Base-by-base conservation (phyloP, 23 tunicate species). In the Corella eumyota region DNA sequence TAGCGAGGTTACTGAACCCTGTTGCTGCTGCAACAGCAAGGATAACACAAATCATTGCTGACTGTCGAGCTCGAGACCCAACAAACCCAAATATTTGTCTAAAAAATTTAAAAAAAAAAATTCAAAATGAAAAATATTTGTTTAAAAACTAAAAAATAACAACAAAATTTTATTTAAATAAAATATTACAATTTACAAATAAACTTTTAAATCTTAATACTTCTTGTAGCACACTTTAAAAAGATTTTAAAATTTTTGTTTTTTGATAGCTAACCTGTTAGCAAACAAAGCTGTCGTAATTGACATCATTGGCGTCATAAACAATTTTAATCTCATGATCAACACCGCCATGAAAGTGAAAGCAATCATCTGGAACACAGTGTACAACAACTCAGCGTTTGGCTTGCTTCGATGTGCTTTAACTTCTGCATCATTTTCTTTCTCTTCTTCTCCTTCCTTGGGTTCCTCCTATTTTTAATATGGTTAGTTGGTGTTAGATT, bases 301-400 rank as follows among this genome's bases (percentile, higher is more conserved):
- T 19, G 97, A 85, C 83, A 93, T 78, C 75, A 78, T 73, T 17
- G 99, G 99, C 37, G 99, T 93, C 99, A 93, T 93, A 57, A 93
- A 93, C 17, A 93, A 68, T 60, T 93, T 93, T 45, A 93, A 49
- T 36, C 99, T 85, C 99, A 93, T 93, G 65, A 93, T 85, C 67
- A 93, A 61, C 11, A 93, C 47, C 5, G 99, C 99, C 88, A 93
- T 77, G 28, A 66, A 72, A 0, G 99, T 78, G 67, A 93, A 93
- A 7, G 95, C 99, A 54, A 85, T 59, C 88, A 73, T 88, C 57
- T 93, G 99, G 29, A 93, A 40, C 13, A 88, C 72, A 48, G 67
- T 93, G 75, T 93, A 93, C 0, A 93, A 60, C 17, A 85, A 48
- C 22, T 77, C 99, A 21, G 99, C 95, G 31, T 61, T 45, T 25